phyloP scores from a whole-genome alignment of 2,888 invertebrate genomes.

The Drosophila parthenogenetica region DNA sequence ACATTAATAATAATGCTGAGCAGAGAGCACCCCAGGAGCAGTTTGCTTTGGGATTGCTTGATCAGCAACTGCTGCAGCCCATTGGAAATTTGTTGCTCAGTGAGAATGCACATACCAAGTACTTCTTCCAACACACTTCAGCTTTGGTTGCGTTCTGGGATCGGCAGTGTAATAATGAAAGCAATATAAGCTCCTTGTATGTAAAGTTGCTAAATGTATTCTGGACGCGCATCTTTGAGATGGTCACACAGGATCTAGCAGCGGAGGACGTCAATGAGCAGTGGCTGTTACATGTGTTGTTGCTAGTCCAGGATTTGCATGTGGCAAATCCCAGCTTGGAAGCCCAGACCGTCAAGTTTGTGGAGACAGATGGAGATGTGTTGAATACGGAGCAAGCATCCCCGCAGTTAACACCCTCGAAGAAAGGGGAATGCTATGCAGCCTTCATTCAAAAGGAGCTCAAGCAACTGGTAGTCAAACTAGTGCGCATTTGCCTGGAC shows the following conservation, averaged over 20 bases:
- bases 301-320: constrained; percentile 84
- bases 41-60: constrained; percentile 62
- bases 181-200: constrained; percentile 70
- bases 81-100: constrained; percentile 86
- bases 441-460: constrained; percentile 79
- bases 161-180: constrained; percentile 69
- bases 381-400: constrained; percentile 34
- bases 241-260: constrained; percentile 66
- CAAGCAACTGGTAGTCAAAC: constrained; percentile 74
- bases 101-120: constrained; percentile 79
- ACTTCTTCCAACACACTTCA: constrained; percentile 86
- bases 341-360: constrained; percentile 87
- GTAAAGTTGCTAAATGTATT: constrained; percentile 71
- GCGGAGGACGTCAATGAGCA: constrained; percentile 64
- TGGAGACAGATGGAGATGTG: constrained; percentile 72
- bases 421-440: constrained; percentile 52
- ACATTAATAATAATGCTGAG: constrained; percentile 83
- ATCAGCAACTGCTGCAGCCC: constrained; percentile 81
- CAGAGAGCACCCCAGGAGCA: constrained; percentile 35
- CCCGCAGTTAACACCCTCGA: constrained; percentile 39
- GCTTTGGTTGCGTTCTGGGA: constrained; percentile 87
- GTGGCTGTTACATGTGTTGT: constrained; percentile 84
- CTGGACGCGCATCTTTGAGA: constrained; percentile 78
- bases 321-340: constrained; percentile 83
- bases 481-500: constrained; percentile 86